Evolutionary conservation across 1,140 invertebrate species (phyloP).

Genomic region (Cydia splendana): DNA sequence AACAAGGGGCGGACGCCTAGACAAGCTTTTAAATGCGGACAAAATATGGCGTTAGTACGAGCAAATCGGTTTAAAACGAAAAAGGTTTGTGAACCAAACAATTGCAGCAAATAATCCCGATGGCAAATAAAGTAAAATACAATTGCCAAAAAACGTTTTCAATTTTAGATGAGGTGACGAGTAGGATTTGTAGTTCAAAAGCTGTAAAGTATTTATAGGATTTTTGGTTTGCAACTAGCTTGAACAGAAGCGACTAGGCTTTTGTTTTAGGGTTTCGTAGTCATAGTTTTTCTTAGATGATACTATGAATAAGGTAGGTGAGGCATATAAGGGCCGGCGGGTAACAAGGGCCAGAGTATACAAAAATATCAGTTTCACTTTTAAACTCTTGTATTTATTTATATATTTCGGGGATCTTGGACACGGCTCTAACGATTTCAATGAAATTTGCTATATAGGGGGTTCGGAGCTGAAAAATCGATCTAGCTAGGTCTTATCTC

Average conservation of each 20-base stretch:
- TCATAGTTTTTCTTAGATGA: no score
- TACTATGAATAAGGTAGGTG: no score
- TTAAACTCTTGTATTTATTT: no score
- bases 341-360: no score
- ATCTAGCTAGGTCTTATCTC: no score
- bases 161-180: background rate
- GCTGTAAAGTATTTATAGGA: background rate
- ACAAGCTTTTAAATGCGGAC: conserved; percentile 9
- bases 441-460: no score
- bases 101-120: background rate
- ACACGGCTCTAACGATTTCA: no score
- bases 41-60: conserved; percentile 9
- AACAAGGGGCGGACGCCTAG: background rate
- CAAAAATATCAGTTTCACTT: no score
- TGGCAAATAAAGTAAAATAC: conserved; percentile 2
- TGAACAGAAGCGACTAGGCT: background rate
- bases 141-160: conserved; percentile 1
- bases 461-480: no score
- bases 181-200: background rate
- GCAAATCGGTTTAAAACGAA: background rate
- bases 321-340: no score
- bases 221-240: background rate
- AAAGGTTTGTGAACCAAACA: background rate
- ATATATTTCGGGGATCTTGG: no score
- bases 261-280: no score